Evolutionary conservation across 2,797 vertebrate genomes (phyloP).

Genomic region (Periophthalmus magnuspinnatus): DNA sequence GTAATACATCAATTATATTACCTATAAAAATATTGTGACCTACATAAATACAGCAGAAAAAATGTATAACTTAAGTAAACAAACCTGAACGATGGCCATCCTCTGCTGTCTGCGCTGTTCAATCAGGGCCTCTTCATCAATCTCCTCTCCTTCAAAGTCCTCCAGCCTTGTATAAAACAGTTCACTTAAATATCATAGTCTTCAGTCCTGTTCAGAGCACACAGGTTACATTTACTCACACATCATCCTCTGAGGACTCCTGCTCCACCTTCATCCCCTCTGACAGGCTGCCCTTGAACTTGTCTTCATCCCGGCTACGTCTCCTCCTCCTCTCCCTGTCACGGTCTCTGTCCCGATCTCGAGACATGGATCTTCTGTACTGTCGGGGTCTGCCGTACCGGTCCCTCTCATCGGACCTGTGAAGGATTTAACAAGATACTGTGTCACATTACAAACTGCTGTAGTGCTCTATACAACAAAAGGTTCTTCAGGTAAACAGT

Average conservation of each 20-base stretch:
- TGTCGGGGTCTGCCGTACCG: conserved; percentile 85
- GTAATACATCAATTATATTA: not conserved
- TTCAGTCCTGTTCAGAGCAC: not conserved
- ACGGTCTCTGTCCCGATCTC: conserved; percentile 80
- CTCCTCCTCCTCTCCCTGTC: conserved; percentile 84
- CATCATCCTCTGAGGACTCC: conserved; percentile 92
- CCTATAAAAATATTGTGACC: not conserved
- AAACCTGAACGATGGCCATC: conserved; percentile 94
- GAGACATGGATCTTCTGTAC: conserved; percentile 86
- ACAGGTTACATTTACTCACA: conserved; percentile 76
- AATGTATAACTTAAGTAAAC: not conserved
- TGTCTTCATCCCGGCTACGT: conserved; percentile 93
- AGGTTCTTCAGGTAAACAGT: not conserved
- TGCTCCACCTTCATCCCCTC: conserved; percentile 97
- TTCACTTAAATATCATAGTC: not conserved
- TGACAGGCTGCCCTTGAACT: conserved; percentile 97
- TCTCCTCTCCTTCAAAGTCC: conserved; percentile 95
- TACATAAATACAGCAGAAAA: not conserved
- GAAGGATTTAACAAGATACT: not conserved
- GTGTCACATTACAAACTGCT: not conserved
- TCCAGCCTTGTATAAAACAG: conserved; percentile 80
- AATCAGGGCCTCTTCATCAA: conserved; percentile 97
- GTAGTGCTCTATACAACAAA: too few relatives aligned
- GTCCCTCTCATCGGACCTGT: conserved; percentile 82
- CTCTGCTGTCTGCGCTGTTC: conserved; percentile 92